A percentile compares a stretch with the other conserved stretches of the same genome.
Conservation (phyloP, 2,113 vertebrate genomes). For the Pygoscelis antarcticus region DNA sequence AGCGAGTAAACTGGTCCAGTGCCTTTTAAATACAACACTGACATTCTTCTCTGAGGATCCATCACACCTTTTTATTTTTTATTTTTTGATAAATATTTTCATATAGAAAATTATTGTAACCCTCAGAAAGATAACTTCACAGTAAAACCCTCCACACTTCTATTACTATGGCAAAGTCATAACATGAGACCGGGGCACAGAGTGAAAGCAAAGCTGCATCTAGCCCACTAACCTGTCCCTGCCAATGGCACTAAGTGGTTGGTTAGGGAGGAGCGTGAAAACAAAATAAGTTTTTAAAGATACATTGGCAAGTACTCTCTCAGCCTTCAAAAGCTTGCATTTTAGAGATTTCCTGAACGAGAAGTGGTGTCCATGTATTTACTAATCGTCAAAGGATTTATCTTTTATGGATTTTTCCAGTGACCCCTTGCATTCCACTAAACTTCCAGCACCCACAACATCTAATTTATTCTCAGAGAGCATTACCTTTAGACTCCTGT, state of each 20-base stretch:
- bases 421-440: background rate
- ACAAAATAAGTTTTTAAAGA: background rate
- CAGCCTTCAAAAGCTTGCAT: background rate
- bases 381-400: background rate
- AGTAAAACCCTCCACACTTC: fast-evolving
- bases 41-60: background rate
- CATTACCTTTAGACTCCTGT: background rate
- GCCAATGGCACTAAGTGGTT: background rate
- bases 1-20: background rate
- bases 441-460: background rate
- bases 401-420: background rate
- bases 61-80: background rate
- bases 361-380: background rate
- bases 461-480: background rate
- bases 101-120: background rate
- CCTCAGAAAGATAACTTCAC: background rate
- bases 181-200: background rate
- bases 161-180: background rate
- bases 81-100: background rate
- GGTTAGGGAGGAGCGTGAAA: background rate
- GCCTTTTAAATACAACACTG: background rate
- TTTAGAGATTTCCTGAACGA: background rate
- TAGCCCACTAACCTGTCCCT: background rate
- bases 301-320: background rate
- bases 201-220: background rate